These are phyloP conservation scores for Lochmaea capreae DNA, from an alignment of 2,888 invertebrate species.

Conservation along the genomic window DNA sequence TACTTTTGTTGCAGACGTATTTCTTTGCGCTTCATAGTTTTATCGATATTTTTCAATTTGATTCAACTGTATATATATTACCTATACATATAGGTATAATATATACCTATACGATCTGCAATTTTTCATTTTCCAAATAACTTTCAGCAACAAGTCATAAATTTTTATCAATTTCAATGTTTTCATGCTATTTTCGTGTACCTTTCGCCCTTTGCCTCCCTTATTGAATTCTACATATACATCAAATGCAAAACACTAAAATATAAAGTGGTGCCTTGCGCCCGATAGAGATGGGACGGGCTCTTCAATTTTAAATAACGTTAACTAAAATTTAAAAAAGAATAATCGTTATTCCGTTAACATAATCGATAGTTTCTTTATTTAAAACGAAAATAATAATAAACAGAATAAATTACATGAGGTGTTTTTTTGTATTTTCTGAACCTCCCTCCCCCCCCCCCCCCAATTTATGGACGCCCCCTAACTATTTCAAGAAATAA, in stretches of 20 bases:
- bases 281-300: background rate
- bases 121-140: constrained; percentile 28
- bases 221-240: constrained; percentile 26
- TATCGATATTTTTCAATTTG: background rate
- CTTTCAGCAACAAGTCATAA: constrained; percentile 28
- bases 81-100: background rate
- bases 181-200: constrained; percentile 26
- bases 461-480: too few species aligned
- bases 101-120: background rate
- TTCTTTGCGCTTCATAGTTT: background rate
- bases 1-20: background rate
- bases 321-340: background rate
- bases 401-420: too few species aligned
- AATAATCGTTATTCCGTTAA: too few species aligned
- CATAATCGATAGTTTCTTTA: too few species aligned
- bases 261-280: constrained; percentile 34
- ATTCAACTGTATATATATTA: too few species aligned
- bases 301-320: background rate
- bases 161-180: constrained; percentile 32
- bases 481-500: too few species aligned
- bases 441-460: too few species aligned
- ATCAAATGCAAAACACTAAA: constrained; percentile 44
- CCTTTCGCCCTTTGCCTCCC: constrained; percentile 4
- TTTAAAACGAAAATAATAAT: too few species aligned
- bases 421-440: too few species aligned